Base-by-base conservation (phyloP, 2,113 vertebrate species). In the Connochaetes taurinus region DNA sequence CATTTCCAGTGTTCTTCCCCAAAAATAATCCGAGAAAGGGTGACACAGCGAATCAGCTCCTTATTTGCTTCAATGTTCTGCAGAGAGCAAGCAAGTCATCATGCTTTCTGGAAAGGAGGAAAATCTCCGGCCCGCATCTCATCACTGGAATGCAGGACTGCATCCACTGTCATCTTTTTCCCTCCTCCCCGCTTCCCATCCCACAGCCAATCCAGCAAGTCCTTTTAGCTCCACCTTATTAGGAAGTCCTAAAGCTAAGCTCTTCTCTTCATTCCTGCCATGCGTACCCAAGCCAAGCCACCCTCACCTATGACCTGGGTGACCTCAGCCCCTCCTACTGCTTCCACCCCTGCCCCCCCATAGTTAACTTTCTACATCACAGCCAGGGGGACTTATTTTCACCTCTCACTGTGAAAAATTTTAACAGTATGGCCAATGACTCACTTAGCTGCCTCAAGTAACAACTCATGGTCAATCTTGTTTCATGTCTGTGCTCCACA, bases 1-100 rank as follows among this genome's bases (percentile, higher is more conserved):
- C 97, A 88, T 76, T 91, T 98, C 98, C 98, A 98, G 62, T 98
- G 98, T 29, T 96, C 67, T 45, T 98, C 90, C 27, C 98, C 98
- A 94, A 98, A 98, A 62, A 98, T 90, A 89, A 98, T 98, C 87
- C 64, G 97, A 74, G 97, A 95, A 60, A 98, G 96, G 62, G 96
- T 98, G 43, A 96, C 97, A 90, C 98, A 98, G 47, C 94, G 90
- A 90, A 98, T 95, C 94, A 98, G 93, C 89, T 98, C 98, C 67
- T 78, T 94, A 78, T 97, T 97, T 43, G 98, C 98, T 71, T 97
- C 90, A n/a, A 3, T 87, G 47, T 94, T 92, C 98, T 98, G 93
- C 40, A 88, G 88, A 95, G 6, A 93, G 60, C 13, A 89, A 82
- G 64, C 2, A 64, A 45, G 25, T 55, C 27, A 50, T 64, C 23